Conservation (phyloP, 2,888 invertebrate species). For the Eledona agricola region DNA sequence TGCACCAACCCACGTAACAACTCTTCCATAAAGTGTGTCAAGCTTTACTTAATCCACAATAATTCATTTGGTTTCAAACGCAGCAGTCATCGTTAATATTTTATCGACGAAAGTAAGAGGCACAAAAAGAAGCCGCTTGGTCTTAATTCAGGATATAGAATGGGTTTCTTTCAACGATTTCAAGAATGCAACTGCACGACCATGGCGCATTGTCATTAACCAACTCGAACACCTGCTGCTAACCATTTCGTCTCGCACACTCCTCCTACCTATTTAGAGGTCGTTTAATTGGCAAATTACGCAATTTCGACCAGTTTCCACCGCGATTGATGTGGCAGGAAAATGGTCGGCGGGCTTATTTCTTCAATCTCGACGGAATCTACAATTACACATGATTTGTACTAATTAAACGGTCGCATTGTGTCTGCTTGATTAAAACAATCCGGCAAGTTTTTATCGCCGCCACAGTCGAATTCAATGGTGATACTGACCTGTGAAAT, state of each 20-base stretch:
- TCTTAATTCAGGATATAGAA: slow-evolving; percentile 15
- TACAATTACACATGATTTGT: too few species aligned
- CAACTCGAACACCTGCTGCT: slow-evolving; percentile 23
- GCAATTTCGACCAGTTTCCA: slow-evolving; percentile 15
- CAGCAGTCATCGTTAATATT: not conserved
- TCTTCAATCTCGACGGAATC: not conserved
- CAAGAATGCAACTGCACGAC: slow-evolving; percentile 19
- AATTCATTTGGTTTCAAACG: not conserved
- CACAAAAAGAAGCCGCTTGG: too few species aligned
- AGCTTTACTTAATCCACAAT: not conserved
- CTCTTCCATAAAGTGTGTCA: slow-evolving; percentile 2
- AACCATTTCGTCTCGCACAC: slow-evolving; percentile 29
- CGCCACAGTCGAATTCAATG: too few species aligned
- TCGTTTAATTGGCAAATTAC: slow-evolving; percentile 23
- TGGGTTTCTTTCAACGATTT: slow-evolving; percentile 5
- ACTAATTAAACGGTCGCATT: too few species aligned
- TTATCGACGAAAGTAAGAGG: not conserved
- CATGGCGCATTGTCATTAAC: slow-evolving; percentile 21
- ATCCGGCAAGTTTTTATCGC: too few species aligned
- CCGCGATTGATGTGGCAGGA: slow-evolving; percentile 11
- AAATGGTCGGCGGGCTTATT: slow-evolving; percentile 7
- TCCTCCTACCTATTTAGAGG: slow-evolving; percentile 19
- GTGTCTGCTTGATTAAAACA: too few species aligned
- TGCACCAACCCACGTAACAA: slow-evolving; percentile 5
- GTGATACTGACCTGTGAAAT: too few species aligned